A percentile compares a stretch with the other conserved stretches of the same genome.
Conservation (phyloP, 2,113 vertebrate genomes). For the Cololabis saira region DNA sequence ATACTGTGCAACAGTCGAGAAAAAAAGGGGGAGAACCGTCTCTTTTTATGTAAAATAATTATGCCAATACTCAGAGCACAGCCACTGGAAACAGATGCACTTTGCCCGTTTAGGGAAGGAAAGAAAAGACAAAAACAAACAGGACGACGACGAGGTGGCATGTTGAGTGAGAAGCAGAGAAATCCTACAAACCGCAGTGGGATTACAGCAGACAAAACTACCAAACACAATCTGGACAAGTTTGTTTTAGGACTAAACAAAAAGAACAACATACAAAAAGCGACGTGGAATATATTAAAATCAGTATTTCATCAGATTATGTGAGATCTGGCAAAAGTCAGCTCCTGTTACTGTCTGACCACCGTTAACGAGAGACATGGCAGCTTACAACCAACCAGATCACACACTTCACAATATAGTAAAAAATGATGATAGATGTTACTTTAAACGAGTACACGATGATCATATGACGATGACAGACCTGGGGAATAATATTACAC, state of each 20-base stretch:
- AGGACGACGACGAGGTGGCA: conserved; percentile 26
- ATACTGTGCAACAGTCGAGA: conserved; percentile 76
- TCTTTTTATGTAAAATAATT: conserved; percentile 45
- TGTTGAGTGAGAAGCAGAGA: not conserved
- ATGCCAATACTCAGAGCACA: conserved; percentile 51
- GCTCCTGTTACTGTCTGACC: conserved; percentile 39
- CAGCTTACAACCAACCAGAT: conserved; percentile 11
- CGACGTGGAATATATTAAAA: conserved; percentile 2
- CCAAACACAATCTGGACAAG: conserved; percentile 15
- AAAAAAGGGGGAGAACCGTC: conserved; percentile 46
- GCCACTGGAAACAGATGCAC: conserved; percentile 48
- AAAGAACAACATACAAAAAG: conserved; percentile 23
- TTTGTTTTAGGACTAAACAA: conserved; percentile 8
- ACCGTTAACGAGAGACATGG: conserved; percentile 12
- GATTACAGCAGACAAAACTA: conserved; percentile 28
- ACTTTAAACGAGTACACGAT: conserved; percentile 36
- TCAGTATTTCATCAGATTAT: not conserved
- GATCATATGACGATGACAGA: conserved; percentile 47
- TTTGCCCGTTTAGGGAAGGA: conserved; percentile 36
- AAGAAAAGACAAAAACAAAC: conserved; percentile 29
- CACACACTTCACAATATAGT: conserved; percentile 12
- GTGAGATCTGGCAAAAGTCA: conserved; percentile 24
- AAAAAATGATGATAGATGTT: conserved; percentile 17
- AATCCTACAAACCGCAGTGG: conserved; percentile 16
- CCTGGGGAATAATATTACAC: conserved; percentile 31